Conservation (phyloP, 2,797 vertebrate species). For the Pangasius larnaudii region DNA sequence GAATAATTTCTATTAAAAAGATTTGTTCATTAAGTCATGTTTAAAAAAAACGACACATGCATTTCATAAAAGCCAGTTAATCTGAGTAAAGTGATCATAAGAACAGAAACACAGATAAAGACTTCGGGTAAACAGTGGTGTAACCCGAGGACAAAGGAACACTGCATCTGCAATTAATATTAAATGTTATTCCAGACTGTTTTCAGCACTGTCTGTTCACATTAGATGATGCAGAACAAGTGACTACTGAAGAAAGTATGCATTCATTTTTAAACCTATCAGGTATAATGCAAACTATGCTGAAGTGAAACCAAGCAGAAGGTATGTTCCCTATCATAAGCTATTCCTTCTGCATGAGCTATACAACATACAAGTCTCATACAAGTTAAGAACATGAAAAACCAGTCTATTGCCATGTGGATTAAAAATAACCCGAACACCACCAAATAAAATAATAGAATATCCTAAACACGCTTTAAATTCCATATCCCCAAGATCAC, state of each 20-base stretch:
- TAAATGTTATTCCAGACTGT: conserved; percentile 38
- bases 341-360: neutral
- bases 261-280: neutral
- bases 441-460: neutral
- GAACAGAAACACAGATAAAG: neutral
- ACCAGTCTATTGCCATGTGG: neutral
- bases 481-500: neutral
- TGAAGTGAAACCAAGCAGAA: too few species aligned
- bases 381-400: neutral
- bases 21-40: neutral
- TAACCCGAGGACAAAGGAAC: conserved; percentile 38
- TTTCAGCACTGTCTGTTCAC: conserved; percentile 25
- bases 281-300: neutral
- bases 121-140: neutral
- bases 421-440: neutral
- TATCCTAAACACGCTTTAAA: neutral
- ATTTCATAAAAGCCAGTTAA: neutral
- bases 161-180: conserved; percentile 48
- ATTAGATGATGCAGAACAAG: conserved; percentile 15
- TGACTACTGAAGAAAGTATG: neutral
- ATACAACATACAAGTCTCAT: neutral
- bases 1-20: neutral
- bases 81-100: neutral
- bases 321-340: neutral
- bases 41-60: neutral